Evolutionary conservation across 35 echinoderm and acorn worm species (phyloP).

Genomic region (Diadema setosum): DNA sequence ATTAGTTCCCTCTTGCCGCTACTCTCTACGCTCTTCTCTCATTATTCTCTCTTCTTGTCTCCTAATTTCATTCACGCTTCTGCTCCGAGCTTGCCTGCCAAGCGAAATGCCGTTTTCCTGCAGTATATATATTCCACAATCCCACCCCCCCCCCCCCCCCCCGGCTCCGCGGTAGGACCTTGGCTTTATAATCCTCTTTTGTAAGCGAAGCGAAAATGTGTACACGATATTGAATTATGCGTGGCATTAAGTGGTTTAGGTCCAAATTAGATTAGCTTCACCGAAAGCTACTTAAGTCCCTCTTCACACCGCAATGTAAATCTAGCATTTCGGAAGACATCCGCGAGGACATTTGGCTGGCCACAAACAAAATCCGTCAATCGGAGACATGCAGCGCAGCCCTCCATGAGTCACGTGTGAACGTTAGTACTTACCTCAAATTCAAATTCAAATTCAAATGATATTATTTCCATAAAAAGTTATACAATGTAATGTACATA

Average conservation of each 20-base stretch:
- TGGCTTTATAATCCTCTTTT: constrained; percentile 13
- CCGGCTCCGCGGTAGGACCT: neutral
- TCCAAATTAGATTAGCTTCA: constrained; percentile 29
- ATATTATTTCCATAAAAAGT: neutral
- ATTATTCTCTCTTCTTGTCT: neutral
- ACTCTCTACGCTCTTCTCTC: neutral
- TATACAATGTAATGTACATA: neutral
- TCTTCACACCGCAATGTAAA: neutral
- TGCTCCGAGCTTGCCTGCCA: neutral
- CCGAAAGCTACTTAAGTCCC: neutral
- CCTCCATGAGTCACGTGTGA: neutral
- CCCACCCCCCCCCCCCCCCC: neutral
- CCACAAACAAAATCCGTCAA: neutral
- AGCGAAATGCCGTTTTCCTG: neutral
- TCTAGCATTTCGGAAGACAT: too few species aligned
- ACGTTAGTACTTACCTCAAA: neutral
- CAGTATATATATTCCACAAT: neutral
- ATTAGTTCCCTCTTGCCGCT: neutral
- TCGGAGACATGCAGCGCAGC: neutral
- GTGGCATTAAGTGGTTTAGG: constrained; percentile 18
- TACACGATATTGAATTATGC: constrained; percentile 27
- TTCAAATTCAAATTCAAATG: neutral
- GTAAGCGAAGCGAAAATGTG: constrained; percentile 15
- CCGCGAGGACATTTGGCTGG: too few species aligned
- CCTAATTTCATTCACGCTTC: neutral